Evolutionary conservation across 2,888 invertebrate genomes (phyloP), one percentile per base, ranked within the genome.

Genomic region (Dryocosmus kuriphilus): DNA sequence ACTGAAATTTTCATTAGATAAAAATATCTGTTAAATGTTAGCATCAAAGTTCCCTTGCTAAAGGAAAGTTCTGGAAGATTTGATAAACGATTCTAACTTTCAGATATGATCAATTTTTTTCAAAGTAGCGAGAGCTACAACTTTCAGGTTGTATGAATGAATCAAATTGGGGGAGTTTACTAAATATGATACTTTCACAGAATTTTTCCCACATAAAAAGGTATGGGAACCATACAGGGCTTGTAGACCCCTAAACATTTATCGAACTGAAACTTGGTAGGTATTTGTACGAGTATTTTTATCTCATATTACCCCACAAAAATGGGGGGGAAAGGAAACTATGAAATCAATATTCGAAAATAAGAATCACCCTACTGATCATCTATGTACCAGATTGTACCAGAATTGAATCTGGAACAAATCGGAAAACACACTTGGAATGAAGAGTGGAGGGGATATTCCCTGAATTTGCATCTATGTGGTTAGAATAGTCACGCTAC

Each of bases 391-490:
- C 4, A 57, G 57, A 57, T 22, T 4, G 22, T 22, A 60, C 60
- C 4, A 57, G 57, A 57, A 27, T 14, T 24, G 24, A 60, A 27
- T 60, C 2, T 14, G 60, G 14, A 7, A 60, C 2, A 2, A 60
- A 60, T 60, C 22, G 24, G 27, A 24, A 60, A 27, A 16, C 27
- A 16, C 27, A 60, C 14, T 60, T 60, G 27, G 24, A 27, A 60
- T 27, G 7, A 27, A 27, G 11, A 22, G 0, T 63, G 11, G 27
- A 22, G 51, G 19, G 51, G n/a, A 71, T 51, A 71, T 71, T 51
- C 51, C 22, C 9, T 51, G 71, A 71, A 71, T 51, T 32, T 71
- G 71, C 71, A 51, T 51, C 30, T 71, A n/a, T n/a, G 32, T n/a
- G n/a, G 71, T 71, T n/a, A 55, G 32, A 5, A 8, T 24, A n/a